Base-by-base conservation (phyloP, 2,888 invertebrate species). In the Chesias legatella region DNA sequence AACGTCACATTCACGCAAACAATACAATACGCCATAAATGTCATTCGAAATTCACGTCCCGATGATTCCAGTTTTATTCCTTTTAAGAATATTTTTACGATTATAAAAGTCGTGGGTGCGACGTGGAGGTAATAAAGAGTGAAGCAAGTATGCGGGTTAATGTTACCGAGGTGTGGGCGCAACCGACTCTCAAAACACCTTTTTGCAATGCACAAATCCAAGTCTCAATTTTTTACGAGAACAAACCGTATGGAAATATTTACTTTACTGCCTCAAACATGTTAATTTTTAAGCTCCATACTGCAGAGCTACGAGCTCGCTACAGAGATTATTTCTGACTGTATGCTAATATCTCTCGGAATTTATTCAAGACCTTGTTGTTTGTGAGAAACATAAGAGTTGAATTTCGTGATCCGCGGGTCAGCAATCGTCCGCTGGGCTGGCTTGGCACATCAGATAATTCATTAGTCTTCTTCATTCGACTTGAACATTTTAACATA, bases 21-120 rank as follows among this genome's bases (percentile, higher is more conserved):
- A 79, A 67, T 63, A 79, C 79, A 79, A 67, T 63, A 56, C 60
- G 61, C 63, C 58, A 69, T 71, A 72, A 73, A 70, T 69, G 61
- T 68, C 60, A 58, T 64, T 65, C 59, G 55, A 54, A 66, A 64
- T 67, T 64, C 63, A 56, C 50, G 55, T 60, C 55, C 56, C 65
- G 67, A 62, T 64, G 56, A 56, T 60, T 64, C 61, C 59, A 52
- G 27, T 10, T 33, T 31, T 42, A 45, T 44, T 42, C 9, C 38
- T 60, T 61, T 53, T 59, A 60, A 59, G 53, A 47, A 53, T 53
- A 58, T 50, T 48, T 56, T 55, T 53, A 56, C 53, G 53, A 56
- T 51, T 42, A 53, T 49, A 53, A 51, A 48, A 50, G 35, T 43
- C 33, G 37, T 32, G 48, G 33, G 41, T 17, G 13, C 13, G 5